A percentile compares a stretch with the other conserved stretches of the same genome.
Evolutionary conservation across 1,140 invertebrate genomes (phyloP).

Genomic region (Myzus persicae): DNA sequence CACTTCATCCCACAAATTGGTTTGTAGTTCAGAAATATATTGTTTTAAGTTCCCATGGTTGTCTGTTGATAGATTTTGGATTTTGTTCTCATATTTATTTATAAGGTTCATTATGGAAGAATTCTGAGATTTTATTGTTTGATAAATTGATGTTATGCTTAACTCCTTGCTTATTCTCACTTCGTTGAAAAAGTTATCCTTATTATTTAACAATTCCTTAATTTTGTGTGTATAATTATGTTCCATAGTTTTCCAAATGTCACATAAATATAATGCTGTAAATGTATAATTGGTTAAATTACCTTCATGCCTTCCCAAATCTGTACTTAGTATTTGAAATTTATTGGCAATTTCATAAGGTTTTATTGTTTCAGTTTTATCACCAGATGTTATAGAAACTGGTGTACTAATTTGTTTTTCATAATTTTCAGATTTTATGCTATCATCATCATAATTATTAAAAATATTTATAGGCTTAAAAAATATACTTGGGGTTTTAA

Average conservation of each 20-base stretch:
- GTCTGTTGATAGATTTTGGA: neutral
- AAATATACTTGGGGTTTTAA: neutral
- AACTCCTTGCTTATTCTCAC: neutral
- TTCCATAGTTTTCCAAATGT: slow-evolving; percentile 46
- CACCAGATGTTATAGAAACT: neutral
- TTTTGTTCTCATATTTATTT: neutral
- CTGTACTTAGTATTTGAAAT: neutral
- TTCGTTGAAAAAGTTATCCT: neutral
- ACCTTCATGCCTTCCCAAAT: neutral
- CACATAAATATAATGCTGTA: slow-evolving; percentile 39
- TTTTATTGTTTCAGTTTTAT: neutral
- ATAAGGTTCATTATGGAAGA: neutral
- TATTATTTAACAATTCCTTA: slow-evolving; percentile 32
- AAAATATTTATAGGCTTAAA: slow-evolving; percentile 1
- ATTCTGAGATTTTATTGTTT: neutral
- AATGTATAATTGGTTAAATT: slow-evolving; percentile 14
- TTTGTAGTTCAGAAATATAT: slow-evolving; percentile 28
- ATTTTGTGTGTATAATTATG: slow-evolving; percentile 16
- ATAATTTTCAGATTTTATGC: neutral
- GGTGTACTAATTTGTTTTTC: neutral
- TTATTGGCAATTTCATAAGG: neutral
- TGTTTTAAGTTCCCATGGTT: neutral
- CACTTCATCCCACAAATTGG: slow-evolving; percentile 30
- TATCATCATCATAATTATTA: neutral
- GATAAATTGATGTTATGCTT: neutral